Evolutionary conservation across 2,797 vertebrate species (phyloP).

Genomic region (Hemibagrus guttatus): DNA sequence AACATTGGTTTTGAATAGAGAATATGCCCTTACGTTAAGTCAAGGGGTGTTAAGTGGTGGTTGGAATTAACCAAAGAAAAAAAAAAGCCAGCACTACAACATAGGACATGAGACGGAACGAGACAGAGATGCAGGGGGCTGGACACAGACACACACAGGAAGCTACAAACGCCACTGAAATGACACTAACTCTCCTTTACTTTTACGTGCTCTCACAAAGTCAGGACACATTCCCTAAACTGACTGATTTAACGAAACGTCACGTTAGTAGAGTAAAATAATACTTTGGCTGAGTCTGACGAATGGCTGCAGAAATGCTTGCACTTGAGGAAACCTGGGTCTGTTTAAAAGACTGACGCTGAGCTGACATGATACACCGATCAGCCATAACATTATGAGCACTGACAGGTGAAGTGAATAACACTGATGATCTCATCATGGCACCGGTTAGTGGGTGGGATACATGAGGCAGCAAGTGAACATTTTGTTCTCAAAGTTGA

Average conservation of each 20-base stretch:
- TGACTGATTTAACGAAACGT: background rate
- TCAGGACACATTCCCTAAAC: background rate
- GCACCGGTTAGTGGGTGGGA: too few relatives aligned
- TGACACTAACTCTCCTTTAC: background rate
- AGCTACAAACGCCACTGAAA: background rate
- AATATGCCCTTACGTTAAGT: conserved; percentile 26
- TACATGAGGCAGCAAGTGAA: too few relatives aligned
- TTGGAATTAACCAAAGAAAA: background rate
- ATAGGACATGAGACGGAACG: conserved; percentile 46
- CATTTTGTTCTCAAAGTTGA: too few relatives aligned
- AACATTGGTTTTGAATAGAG: conserved; percentile 27
- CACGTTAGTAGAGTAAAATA: background rate
- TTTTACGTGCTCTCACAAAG: background rate
- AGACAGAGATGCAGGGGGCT: conserved; percentile 57
- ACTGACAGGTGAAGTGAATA: too few relatives aligned
- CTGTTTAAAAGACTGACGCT: background rate
- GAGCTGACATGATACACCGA: too few relatives aligned
- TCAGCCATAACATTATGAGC: too few relatives aligned
- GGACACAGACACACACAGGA: conserved; percentile 53
- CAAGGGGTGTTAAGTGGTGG: conserved; percentile 34
- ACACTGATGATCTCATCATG: too few relatives aligned
- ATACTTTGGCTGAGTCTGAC: background rate
- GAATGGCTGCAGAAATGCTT: background rate
- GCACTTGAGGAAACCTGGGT: background rate
- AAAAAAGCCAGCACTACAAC: conserved; percentile 47